phyloP scores from a whole-genome alignment of 2,797 vertebrate species.

The Channallabes apus region DNA sequence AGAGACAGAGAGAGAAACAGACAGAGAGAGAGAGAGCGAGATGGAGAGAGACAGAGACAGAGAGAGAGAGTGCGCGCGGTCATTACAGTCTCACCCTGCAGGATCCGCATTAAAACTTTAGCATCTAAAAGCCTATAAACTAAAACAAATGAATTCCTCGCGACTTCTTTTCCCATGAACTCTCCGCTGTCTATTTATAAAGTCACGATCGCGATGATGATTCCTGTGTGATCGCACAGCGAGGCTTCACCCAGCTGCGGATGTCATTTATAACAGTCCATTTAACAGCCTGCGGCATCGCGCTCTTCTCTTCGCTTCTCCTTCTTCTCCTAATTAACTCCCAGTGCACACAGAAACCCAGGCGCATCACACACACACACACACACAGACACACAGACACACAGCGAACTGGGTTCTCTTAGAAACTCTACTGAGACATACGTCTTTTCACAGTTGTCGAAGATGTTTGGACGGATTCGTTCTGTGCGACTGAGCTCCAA shows the following conservation, averaged over 20 bases:
- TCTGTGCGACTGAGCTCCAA: neutral
- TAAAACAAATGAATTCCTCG: neutral
- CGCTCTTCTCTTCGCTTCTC: neutral
- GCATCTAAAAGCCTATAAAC: neutral
- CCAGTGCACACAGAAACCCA: neutral
- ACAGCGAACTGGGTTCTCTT: neutral
- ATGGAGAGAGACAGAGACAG: neutral
- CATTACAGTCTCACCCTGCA: neutral
- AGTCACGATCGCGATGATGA: neutral
- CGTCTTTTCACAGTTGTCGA: neutral
- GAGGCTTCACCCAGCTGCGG: conserved; percentile 11
- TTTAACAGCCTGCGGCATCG: conserved; percentile 6
- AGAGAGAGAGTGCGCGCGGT: neutral
- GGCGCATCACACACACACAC: neutral
- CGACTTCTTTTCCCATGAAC: neutral
- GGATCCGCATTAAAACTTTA: neutral
- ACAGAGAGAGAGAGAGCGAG: too few relatives aligned
- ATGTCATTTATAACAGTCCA: conserved; percentile 30
- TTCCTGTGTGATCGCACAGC: neutral
- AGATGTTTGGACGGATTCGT: neutral
- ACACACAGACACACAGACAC: neutral
- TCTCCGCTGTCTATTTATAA: neutral
- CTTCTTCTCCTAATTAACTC: conserved; percentile 21
- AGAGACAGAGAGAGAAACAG: too few relatives aligned
- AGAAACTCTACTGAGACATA: neutral